A percentile compares a stretch with the other conserved stretches of the same genome.
Conservation (phyloP, 2,888 invertebrate species). For the Clanis bilineata region DNA sequence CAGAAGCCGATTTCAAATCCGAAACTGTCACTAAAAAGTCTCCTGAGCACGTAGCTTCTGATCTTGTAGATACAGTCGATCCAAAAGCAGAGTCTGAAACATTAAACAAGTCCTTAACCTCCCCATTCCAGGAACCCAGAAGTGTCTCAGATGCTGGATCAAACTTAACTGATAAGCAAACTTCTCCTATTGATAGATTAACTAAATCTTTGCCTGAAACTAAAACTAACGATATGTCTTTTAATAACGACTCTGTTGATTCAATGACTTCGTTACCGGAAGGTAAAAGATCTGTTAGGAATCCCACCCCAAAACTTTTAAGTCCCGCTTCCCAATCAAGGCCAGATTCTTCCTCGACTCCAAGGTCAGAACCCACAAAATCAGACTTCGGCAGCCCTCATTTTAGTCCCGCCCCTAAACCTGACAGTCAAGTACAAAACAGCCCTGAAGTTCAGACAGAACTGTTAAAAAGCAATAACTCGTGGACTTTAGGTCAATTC, state of each 20-base stretch:
- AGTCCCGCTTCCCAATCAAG: constrained; percentile 68
- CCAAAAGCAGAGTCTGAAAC: constrained; percentile 47
- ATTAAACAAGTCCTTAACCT: constrained; percentile 52
- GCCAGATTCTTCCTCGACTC: constrained; percentile 74
- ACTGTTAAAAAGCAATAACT: constrained; percentile 55
- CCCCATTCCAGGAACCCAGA: constrained; percentile 70
- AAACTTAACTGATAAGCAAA: constrained; percentile 37
- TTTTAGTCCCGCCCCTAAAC: constrained; percentile 72
- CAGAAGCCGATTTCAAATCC: constrained; percentile 55
- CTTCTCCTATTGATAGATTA: constrained; percentile 34
- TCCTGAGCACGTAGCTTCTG: constrained; percentile 31
- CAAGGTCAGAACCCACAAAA: constrained; percentile 62
- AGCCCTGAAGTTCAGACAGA: constrained; percentile 69
- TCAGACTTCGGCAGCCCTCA: constrained; percentile 66
- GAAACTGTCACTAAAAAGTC: constrained; percentile 42
- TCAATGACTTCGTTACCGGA: constrained; percentile 40
- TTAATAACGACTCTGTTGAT: constrained; percentile 45
- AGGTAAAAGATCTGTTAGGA: constrained; percentile 46
- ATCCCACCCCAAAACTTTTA: constrained; percentile 58
- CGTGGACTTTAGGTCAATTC: constrained; percentile 71
- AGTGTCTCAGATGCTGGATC: constrained; percentile 53
- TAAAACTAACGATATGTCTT: constrained; percentile 46
- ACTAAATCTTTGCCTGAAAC: constrained; percentile 55
- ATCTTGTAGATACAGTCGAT: constrained; percentile 44
- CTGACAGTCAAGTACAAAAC: constrained; percentile 73